Conservation (phyloP, 2,888 invertebrate species). For the Phanerotoma sp. region DNA sequence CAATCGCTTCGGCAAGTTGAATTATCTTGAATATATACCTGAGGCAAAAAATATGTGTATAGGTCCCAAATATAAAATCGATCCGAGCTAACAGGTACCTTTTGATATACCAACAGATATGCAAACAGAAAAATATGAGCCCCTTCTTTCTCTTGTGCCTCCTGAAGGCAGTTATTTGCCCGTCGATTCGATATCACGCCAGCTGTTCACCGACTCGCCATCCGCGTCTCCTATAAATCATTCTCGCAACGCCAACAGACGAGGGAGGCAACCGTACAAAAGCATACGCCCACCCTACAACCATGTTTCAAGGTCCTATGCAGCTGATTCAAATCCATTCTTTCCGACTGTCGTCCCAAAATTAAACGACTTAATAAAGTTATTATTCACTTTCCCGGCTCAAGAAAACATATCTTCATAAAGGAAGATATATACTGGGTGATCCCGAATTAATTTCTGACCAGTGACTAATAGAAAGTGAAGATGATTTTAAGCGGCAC, state of each 20-base stretch:
- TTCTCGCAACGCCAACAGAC: slow-evolving; percentile 5
- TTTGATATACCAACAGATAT: neutral
- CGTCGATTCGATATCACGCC: slow-evolving; percentile 16
- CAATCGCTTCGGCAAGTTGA: no score
- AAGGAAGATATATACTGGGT: no score
- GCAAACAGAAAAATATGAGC: slow-evolving; percentile 3
- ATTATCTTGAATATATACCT: no score
- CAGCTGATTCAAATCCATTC: slow-evolving; percentile 3
- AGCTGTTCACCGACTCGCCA: slow-evolving; percentile 7
- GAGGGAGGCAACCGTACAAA: slow-evolving; percentile 3
- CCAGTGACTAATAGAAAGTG: no score
- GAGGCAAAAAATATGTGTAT: neutral
- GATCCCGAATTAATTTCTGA: no score
- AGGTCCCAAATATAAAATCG: neutral
- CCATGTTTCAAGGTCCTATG: slow-evolving; percentile 3
- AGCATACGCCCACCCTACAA: slow-evolving; percentile 2
- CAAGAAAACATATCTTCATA: no score
- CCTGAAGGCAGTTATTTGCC: slow-evolving; percentile 8
- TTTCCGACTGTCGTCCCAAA: slow-evolving; percentile 3
- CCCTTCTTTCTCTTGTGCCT: neutral
- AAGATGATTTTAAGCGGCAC: no score
- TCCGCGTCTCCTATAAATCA: slow-evolving; percentile 10
- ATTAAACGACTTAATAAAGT: slow-evolving; percentile 4
- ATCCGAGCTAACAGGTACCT: neutral
- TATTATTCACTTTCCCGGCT: neutral